Base-by-base conservation (phyloP, 2,113 vertebrate species). In the Thryonomys swinderianus region DNA sequence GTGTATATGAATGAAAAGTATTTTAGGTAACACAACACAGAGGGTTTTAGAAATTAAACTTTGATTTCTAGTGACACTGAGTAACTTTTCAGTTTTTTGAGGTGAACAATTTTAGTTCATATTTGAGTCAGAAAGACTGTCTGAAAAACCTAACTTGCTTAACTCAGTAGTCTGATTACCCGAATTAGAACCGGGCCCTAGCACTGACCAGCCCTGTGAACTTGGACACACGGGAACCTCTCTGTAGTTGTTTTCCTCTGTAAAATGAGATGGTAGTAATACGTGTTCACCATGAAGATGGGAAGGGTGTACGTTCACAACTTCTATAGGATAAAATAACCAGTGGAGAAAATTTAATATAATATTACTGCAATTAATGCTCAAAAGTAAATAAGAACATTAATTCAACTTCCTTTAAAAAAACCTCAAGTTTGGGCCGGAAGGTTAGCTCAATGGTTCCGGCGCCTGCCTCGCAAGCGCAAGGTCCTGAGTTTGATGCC, bases 321-420 rank as follows among this genome's bases (percentile, higher is more conserved):
- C 9, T 3, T 45, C 84, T 64, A 25, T 71, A 20, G 20, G 55
- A 51, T 34, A 64, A 18, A 71, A 0, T 89, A 92, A 95, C 3
- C 17, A 88, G 23, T 51, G 80, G 80, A 30, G 34, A 94, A 57
- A 3, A 34, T 57, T 69, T 81, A 48, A 53, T 27, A 84, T 48
- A 81, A 11, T 17, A 59, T 45, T 62, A 30, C 23, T n/a, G 11
- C 25, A 9, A 67, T 55, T 42, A 67, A 55, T 34, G 17, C n/a
- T 80, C 27, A 67, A 37, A 78, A 67, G 8, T 59, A 34, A 55
- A 53, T 51, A 20, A 61, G 3, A 91, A 3, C 42, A 92, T 74
- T 83, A 93, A 73, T 84, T 95, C 27, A 67, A 53, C 71, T 90
- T 86, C 2, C 13, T 83, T 66, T 67, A 76, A 83, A 45, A 62